phyloP scores from a whole-genome alignment of 2,797 vertebrate species.

The Sebastes iracundus region DNA sequence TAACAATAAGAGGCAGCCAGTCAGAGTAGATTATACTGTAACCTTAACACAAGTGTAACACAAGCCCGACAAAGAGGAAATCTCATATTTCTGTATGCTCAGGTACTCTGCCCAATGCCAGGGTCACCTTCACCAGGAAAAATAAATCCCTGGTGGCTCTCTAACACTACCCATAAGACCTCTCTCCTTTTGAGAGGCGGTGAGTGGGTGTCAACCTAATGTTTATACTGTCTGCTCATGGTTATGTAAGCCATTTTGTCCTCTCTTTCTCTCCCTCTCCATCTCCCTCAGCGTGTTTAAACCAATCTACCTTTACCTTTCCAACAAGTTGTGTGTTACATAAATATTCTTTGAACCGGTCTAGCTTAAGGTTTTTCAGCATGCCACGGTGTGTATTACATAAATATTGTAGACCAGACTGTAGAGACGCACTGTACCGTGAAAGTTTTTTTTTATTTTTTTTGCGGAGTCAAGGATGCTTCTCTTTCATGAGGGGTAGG shows the following conservation, averaged over 20 bases:
- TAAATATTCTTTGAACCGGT: constrained; percentile 72
- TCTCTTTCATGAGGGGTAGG: constrained; percentile 71
- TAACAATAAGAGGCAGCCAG: constrained; percentile 9
- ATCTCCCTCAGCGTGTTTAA: constrained; percentile 42
- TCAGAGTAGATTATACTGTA: constrained; percentile 60
- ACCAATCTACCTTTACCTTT: constrained; percentile 73
- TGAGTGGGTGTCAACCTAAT: constrained; percentile 81
- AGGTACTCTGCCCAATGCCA: constrained; percentile 76
- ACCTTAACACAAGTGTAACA: constrained; percentile 72
- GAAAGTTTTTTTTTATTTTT: constrained; percentile 25
- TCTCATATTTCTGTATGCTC: constrained; percentile 81
- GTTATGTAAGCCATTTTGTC: constrained; percentile 80
- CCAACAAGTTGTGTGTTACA: constrained; percentile 70
- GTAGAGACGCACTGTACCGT: constrained; percentile 56
- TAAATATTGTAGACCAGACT: constrained; percentile 74
- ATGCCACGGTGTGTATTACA: constrained; percentile 74
- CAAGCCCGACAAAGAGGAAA: constrained; percentile 71
- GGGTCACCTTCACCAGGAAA: constrained; percentile 81
- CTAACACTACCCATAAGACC: constrained; percentile 74
- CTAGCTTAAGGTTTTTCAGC: constrained; percentile 62
- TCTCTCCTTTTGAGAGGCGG: constrained; percentile 73
- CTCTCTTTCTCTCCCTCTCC: constrained; percentile 58
- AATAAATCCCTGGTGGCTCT: constrained; percentile 74
- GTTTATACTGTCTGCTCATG: constrained; percentile 81
- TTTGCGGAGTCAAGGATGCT: constrained; percentile 72